These are phyloP conservation scores for Patella depressa DNA, from an alignment of 2,888 invertebrate genomes.

Conservation along the genomic window DNA sequence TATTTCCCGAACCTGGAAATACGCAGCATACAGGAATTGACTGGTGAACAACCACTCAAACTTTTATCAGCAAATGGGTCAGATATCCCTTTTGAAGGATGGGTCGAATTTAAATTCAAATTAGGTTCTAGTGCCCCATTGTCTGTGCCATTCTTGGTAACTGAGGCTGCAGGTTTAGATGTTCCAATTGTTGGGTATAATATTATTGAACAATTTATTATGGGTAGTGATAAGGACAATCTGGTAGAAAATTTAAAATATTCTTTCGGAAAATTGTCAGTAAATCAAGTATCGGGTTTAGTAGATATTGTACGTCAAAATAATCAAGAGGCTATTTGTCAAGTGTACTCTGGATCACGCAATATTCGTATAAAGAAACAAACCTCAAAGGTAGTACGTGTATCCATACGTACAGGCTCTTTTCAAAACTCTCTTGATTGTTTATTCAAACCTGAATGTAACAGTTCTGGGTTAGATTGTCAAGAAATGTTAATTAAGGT, in stretches of 20 bases:
- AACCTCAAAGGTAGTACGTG: background rate
- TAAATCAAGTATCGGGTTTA: background rate
- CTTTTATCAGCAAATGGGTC: background rate
- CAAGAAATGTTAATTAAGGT: background rate
- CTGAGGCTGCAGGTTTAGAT: background rate
- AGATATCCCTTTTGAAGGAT: conserved; percentile 7
- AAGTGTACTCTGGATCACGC: background rate
- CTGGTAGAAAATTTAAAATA: background rate
- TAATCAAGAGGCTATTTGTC: background rate
- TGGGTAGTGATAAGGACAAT: background rate
- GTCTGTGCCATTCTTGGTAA: background rate
- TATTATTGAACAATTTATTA: background rate
- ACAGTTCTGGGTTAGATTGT: background rate
- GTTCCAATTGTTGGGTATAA: background rate
- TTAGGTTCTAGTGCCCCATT: background rate
- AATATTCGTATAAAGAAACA: background rate
- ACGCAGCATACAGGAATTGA: too few relatives aligned
- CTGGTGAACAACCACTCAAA: background rate
- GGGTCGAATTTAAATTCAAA: background rate
- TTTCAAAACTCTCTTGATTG: background rate
- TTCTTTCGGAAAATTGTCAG: background rate
- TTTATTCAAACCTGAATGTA: background rate
- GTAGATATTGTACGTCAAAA: background rate
- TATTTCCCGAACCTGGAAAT: background rate
- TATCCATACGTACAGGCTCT: background rate